These are phyloP conservation scores for Mamestra configurata DNA, from an alignment of 1,140 invertebrate genomes.

Conservation along the genomic window DNA sequence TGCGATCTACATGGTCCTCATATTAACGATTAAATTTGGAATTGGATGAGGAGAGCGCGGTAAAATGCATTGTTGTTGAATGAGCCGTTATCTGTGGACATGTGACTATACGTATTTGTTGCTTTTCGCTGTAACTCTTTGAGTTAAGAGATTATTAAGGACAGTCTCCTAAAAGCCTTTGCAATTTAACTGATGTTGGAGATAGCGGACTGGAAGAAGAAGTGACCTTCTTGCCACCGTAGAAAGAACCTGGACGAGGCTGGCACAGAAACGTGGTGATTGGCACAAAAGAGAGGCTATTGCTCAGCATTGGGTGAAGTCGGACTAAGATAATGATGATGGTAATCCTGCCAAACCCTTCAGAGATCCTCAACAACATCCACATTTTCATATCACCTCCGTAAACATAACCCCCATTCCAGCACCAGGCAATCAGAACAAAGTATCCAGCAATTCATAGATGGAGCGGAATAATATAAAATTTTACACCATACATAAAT, in stretches of 20 bases:
- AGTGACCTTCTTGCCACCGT: too few species aligned
- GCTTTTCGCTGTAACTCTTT: neutral
- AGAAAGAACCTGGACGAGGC: too few species aligned
- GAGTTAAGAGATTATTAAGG: neutral
- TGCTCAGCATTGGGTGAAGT: too few species aligned
- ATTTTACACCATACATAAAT: conserved; percentile 49
- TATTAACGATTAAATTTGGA: neutral
- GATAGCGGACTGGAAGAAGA: too few species aligned
- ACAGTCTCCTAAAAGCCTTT: too few species aligned
- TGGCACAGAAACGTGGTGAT: too few species aligned
- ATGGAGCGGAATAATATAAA: conserved; percentile 42
- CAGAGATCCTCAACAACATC: neutral
- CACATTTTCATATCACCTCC: neutral
- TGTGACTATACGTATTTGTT: neutral
- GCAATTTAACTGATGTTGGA: too few species aligned
- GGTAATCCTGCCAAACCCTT: too few species aligned
- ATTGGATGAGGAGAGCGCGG: neutral
- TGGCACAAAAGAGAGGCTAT: too few species aligned
- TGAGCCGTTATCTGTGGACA: too few species aligned
- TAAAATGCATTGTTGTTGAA: neutral
- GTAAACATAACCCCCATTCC: conserved; percentile 16
- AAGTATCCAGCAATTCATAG: conserved; percentile 43
- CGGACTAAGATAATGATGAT: too few species aligned
- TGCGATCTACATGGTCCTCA: too few species aligned
- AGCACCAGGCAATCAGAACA: conserved; percentile 28